Conservation (phyloP, 1,140 invertebrate genomes). For the Trichomalopsis sarcophagae region DNA sequence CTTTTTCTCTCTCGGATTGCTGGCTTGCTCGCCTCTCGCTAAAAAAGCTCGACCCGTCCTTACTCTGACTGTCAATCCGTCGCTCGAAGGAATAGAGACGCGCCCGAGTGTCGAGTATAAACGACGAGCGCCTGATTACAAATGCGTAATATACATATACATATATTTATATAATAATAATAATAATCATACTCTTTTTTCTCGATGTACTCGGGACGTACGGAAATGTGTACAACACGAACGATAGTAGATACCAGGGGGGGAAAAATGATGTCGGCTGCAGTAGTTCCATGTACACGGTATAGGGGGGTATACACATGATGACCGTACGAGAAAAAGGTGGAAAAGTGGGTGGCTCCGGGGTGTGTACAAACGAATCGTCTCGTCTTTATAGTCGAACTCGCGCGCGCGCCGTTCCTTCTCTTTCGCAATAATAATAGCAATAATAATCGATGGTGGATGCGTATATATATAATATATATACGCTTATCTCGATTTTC, state of each 20-base stretch:
- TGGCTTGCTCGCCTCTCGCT: slow-evolving; percentile 27
- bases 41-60: neutral
- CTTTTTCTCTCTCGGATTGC: slow-evolving; percentile 47
- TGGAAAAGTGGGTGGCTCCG: neutral
- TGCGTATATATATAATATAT: neutral
- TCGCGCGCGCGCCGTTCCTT: neutral
- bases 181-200: slow-evolving; percentile 41
- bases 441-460: neutral
- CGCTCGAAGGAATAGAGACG: slow-evolving; percentile 6
- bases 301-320: neutral
- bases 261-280: neutral
- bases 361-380: neutral
- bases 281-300: neutral
- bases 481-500: neutral
- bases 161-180: slow-evolving; percentile 55
- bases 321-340: slow-evolving; percentile 2
- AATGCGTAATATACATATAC: slow-evolving; percentile 53
- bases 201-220: neutral
- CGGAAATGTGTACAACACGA: neutral
- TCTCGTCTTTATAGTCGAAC: slow-evolving; percentile 18
- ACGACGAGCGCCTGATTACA: slow-evolving; percentile 36
- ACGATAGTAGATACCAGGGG: neutral
- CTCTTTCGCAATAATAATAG: neutral
- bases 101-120: slow-evolving; percentile 29
- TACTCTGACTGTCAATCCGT: too few relatives aligned